These are phyloP conservation scores for Spermophilus dauricus DNA, from an alignment of 2,113 vertebrate species.

Conservation along the genomic window DNA sequence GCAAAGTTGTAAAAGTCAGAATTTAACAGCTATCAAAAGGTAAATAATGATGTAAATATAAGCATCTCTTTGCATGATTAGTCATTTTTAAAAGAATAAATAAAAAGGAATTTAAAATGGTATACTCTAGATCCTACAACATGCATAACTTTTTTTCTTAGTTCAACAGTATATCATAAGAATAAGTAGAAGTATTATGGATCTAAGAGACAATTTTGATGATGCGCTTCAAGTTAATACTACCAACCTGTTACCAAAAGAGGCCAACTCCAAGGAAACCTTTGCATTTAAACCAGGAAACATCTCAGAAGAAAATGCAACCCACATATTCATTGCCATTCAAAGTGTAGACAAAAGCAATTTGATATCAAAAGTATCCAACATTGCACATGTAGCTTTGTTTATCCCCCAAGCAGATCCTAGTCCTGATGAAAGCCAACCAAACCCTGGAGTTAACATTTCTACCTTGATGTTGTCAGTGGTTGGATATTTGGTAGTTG, in stretches of 20 bases:
- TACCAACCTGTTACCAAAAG: conserved; percentile 67
- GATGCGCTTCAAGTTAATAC: conserved; percentile 74
- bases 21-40: conserved; percentile 31
- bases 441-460: not conserved
- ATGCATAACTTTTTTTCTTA: conserved; percentile 68
- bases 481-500: not conserved
- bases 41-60: not conserved
- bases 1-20: not conserved
- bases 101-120: conserved; percentile 12
- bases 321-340: conserved; percentile 82
- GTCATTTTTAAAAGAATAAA: not conserved
- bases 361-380: conserved; percentile 82
- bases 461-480: not conserved
- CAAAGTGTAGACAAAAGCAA: conserved; percentile 78
- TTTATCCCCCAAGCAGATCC: conserved; percentile 63
- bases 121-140: conserved; percentile 8
- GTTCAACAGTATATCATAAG: conserved; percentile 86
- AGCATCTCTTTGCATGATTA: not conserved
- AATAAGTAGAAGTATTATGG: conserved; percentile 78
- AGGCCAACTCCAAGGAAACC: conserved; percentile 76
- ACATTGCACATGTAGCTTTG: conserved; percentile 81
- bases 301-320: conserved; percentile 71
- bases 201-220: conserved; percentile 83
- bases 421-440: not conserved
- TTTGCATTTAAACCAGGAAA: conserved; percentile 78